A percentile compares a stretch with the other conserved stretches of the same genome.
Evolutionary conservation across 2,113 vertebrate species (phyloP).

Genomic region (Lasiurus borealis): DNA sequence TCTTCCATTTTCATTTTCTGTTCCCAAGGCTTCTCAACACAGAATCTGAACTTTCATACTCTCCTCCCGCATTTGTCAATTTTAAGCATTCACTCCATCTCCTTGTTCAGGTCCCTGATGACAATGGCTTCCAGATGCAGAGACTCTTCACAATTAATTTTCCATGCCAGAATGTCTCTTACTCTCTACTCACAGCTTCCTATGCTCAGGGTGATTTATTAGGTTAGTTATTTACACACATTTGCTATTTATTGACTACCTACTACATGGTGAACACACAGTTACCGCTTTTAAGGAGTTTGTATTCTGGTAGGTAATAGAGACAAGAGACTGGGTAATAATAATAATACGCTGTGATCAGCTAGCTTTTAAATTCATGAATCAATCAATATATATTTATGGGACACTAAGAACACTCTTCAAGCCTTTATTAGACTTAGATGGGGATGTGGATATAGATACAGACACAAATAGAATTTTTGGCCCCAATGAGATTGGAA

Average conservation of each 20-base stretch:
- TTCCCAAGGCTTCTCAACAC: neutral
- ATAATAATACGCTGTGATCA: constrained; percentile 44
- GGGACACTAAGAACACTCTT: constrained; percentile 27
- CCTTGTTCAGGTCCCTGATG: neutral
- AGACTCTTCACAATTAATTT: constrained; percentile 35
- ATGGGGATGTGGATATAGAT: constrained; percentile 46
- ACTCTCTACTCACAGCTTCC: neutral
- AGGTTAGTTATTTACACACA: constrained; percentile 59
- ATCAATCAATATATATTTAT: constrained; percentile 69
- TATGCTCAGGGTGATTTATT: constrained; percentile 47
- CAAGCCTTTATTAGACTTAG: constrained; percentile 61
- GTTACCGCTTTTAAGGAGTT: neutral
- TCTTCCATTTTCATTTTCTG: neutral
- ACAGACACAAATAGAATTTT: constrained; percentile 30
- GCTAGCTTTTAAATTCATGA: constrained; percentile 34
- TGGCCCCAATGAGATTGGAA: constrained; percentile 6
- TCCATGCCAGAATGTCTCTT: constrained; percentile 12
- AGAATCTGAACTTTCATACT: neutral
- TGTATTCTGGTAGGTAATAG: neutral
- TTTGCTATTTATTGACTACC: constrained; percentile 39
- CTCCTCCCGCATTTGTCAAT: accelerated
- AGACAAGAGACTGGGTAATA: constrained; percentile 35
- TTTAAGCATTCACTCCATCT: neutral
- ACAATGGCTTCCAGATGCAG: neutral
- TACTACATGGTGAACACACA: neutral